Conservation (phyloP, 2,888 invertebrate species). For the Papilio elwesi region DNA sequence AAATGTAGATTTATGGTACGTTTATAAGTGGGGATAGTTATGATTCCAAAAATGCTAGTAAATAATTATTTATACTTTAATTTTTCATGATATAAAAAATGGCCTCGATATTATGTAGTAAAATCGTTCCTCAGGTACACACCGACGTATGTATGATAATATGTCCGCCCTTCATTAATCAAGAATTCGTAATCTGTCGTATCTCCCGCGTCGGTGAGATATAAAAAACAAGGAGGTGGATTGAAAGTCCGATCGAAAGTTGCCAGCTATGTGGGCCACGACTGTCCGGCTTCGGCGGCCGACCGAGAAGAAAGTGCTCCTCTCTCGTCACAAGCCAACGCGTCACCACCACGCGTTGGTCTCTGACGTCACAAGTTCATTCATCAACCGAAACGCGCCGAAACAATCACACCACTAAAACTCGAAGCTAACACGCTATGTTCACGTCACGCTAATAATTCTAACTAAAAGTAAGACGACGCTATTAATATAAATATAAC, state of each 20-base stretch:
- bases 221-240: constrained; percentile 71
- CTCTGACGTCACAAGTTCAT: constrained; percentile 45
- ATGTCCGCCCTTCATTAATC: constrained; percentile 40
- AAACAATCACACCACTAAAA: constrained; percentile 18
- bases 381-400: constrained; percentile 40
- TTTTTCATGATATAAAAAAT: not conserved
- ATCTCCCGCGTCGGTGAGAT: constrained; percentile 51
- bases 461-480: constrained; percentile 3
- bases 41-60: not conserved
- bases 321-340: constrained; percentile 52
- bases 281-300: constrained; percentile 59
- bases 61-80: not conserved
- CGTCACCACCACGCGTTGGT: constrained; percentile 44
- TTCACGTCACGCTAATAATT: not conserved
- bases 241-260: constrained; percentile 83
- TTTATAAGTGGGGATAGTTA: no score
- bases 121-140: not conserved
- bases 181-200: constrained; percentile 49
- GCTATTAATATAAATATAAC: not conserved
- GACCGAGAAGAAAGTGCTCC: constrained; percentile 52
- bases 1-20: no score
- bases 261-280: constrained; percentile 79
- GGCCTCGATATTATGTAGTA: not conserved
- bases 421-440: constrained; percentile 10
- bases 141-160: constrained; percentile 13